Base-by-base conservation (phyloP, 2,888 invertebrate species). In the Abrostola triplasia region DNA sequence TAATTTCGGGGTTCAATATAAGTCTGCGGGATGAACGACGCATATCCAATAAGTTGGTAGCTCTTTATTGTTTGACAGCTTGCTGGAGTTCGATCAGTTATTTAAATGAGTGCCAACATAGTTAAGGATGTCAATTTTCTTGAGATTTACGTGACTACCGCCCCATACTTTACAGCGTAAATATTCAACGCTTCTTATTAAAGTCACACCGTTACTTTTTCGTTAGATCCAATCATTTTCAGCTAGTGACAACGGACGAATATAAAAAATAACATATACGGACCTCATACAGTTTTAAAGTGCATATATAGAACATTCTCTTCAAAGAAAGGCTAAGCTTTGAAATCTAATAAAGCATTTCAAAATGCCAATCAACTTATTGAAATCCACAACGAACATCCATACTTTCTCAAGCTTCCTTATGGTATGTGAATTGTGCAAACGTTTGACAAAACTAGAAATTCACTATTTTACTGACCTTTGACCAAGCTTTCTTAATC, bases 41-140 rank as follows among this genome's bases (percentile, higher is more conserved):
- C 89, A 89, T 89, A 88, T 84, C 82, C 85, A 89, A 88, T 88
- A 87, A 88, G 85, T 81, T 81, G 73, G 78, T 71, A 79, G 73
- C 74, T 85, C 84, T 77, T 89, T 90, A 90, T 88, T 88, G 86
- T 86, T 86, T 89, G 91, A 91, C 89, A 88, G 84, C 84, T 83
- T 84, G 69, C 75, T 83, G 81, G 76, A 87, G 84, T 89, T 89
- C 88, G 89, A 92, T 91, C 89, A 88, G 87, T 86, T 91, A 92
- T 92, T 92, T 90, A 92, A 92, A 93, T 92, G 86, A 91, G 84
- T 80, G 79, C 76, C 86, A 88, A 90, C 86, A 81, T 85, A 84
- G 89, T 91, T 89, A 90, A 81, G 82, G 85, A 84, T 88, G 90
- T 90, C 90, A 92, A 90, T 90, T 88, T 89, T 85, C 82, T 84